These are phyloP conservation scores for Hetaerina titia DNA, from an alignment of 2,888 invertebrate species.

Conservation along the genomic window DNA sequence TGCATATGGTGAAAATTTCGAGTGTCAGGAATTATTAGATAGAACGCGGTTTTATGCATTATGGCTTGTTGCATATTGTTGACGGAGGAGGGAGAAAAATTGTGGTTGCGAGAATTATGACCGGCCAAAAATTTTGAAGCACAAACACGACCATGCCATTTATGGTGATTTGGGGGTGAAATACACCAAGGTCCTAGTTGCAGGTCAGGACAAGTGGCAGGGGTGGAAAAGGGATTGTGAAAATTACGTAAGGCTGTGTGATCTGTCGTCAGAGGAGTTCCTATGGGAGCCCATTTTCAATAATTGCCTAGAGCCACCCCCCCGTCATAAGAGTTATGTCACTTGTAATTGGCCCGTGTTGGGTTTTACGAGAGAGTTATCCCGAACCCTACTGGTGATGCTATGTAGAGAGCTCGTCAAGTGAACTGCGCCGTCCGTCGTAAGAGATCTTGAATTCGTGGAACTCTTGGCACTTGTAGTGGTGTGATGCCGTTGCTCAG, in stretches of 20 bases:
- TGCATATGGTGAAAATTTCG: neutral
- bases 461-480: too few species aligned
- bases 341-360: slow-evolving; percentile 16
- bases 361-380: too few species aligned
- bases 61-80: neutral
- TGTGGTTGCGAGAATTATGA: neutral
- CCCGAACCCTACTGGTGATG: too few species aligned
- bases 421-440: too few species aligned
- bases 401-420: too few species aligned
- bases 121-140: neutral
- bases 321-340: slow-evolving; percentile 55
- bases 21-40: neutral
- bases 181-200: neutral
- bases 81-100: neutral
- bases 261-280: neutral
- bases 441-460: too few species aligned
- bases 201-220: neutral
- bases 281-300: neutral
- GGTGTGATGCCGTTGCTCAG: too few species aligned
- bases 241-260: neutral
- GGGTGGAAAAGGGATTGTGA: slow-evolving; percentile 18
- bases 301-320: neutral
- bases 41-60: neutral
- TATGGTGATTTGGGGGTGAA: neutral
- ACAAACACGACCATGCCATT: neutral